These are phyloP conservation scores for Eospalax fontanierii DNA, from an alignment of 2,797 vertebrate species.

Conservation along the genomic window DNA sequence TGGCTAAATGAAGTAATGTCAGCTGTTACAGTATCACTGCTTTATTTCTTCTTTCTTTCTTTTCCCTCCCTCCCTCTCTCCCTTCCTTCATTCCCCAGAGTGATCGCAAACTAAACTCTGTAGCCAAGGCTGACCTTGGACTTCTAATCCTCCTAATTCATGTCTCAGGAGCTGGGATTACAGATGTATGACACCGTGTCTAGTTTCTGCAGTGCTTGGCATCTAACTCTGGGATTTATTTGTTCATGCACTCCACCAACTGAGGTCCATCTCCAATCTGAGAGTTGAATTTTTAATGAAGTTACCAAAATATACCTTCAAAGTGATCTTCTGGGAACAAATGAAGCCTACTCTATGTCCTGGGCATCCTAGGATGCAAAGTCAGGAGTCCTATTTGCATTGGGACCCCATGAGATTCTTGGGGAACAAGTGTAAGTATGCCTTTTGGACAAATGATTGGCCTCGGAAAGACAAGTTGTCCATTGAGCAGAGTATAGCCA, in stretches of 20 bases:
- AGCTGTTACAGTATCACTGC: not conserved
- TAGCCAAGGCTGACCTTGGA: too few relatives aligned
- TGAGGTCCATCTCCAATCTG: not conserved
- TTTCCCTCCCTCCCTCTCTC: not conserved
- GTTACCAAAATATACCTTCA: slow-evolving; percentile 45
- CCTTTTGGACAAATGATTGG: slow-evolving; percentile 4
- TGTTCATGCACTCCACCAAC: not conserved
- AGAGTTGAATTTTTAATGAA: slow-evolving; percentile 57
- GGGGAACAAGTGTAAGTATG: not conserved
- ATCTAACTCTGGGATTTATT: too few relatives aligned
- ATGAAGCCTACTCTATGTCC: not conserved
- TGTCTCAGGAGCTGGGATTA: too few relatives aligned
- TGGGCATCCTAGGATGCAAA: slow-evolving; percentile 22
- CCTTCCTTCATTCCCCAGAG: not conserved
- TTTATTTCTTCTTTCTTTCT: not conserved
- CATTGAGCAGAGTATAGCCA: not conserved
- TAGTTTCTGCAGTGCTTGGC: slow-evolving; percentile 3
- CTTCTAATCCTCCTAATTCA: too few relatives aligned
- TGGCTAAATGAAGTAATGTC: slow-evolving; percentile 2
- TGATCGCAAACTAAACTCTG: too few relatives aligned
- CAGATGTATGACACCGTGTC: not conserved
- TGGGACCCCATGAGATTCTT: not conserved
- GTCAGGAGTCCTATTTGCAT: not conserved
- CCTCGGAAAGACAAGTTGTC: not conserved
- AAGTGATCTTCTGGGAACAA: slow-evolving; percentile 55